These are phyloP conservation scores for Polydrusus pterygomalis DNA, from an alignment of 2,888 invertebrate genomes.

Conservation along the genomic window DNA sequence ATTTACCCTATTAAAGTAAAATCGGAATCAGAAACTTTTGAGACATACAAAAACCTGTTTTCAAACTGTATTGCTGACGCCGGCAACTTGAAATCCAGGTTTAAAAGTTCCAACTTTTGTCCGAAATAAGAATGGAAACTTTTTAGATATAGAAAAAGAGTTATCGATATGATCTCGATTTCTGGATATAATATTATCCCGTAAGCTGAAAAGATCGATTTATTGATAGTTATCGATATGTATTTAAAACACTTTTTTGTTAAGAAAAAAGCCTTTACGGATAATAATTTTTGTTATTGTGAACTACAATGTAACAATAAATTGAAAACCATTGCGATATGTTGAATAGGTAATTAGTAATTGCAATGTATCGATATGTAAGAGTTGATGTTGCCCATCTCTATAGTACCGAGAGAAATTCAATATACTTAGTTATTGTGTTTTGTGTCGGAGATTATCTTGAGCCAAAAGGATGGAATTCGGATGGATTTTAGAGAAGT, in stretches of 20 bases:
- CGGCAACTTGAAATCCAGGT: conserved; percentile 25
- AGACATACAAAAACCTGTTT: conserved; percentile 27
- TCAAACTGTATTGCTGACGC: conserved; percentile 33
- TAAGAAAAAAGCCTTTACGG: too few species aligned
- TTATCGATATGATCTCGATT: too few species aligned
- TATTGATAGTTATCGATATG: too few species aligned
- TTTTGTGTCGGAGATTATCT: conserved; percentile 42
- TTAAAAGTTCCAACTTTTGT: conserved; percentile 35
- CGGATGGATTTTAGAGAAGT: conserved; percentile 23
- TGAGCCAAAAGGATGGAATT: conserved; percentile 35
- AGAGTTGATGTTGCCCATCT: background rate
- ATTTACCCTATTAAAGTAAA: background rate
- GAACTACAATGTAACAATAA: too few species aligned
- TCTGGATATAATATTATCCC: too few species aligned
- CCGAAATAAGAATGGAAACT: background rate
- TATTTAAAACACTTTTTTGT: too few species aligned
- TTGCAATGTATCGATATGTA: too few species aligned
- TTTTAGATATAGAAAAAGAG: too few species aligned
- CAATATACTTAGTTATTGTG: conserved; percentile 43
- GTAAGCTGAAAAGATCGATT: too few species aligned
- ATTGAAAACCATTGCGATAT: too few species aligned
- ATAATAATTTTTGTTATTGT: too few species aligned
- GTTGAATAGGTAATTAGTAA: too few species aligned
- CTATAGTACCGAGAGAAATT: conserved; percentile 34
- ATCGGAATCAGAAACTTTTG: conserved; percentile 8